Percentiles rank a stretch among this genome's conserved stretches.
Conservation (phyloP, 92 coral and sea anemone species). For the Pocillopora grandis region DNA sequence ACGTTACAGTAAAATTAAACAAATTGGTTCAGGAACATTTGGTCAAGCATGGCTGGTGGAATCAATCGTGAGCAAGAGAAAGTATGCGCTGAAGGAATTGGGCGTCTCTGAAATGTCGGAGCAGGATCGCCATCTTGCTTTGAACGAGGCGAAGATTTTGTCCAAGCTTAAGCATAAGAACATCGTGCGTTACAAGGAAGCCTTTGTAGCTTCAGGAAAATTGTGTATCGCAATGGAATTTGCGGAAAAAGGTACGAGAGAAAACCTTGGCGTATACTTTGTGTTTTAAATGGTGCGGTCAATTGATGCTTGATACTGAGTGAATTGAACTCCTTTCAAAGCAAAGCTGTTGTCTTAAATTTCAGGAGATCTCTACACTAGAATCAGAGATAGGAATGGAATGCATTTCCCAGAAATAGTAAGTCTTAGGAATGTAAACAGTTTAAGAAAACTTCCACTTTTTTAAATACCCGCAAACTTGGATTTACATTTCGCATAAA, state of each 20-base stretch:
- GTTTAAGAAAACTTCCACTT: no score
- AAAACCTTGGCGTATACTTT: not conserved
- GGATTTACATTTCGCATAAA: not conserved
- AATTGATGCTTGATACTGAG: not conserved
- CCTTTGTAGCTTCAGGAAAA: conserved; percentile 70
- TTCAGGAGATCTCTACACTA: conserved; percentile 84
- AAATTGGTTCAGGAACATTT: conserved; percentile 90
- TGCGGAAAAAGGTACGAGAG: conserved; percentile 80
- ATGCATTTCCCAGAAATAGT: conserved; percentile 71
- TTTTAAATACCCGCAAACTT: not conserved
- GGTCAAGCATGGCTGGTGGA: conserved; percentile 93
- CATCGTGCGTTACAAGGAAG: conserved; percentile 90
- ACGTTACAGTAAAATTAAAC: conserved; percentile 74
- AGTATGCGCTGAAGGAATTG: conserved; percentile 88
- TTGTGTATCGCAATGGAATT: conserved; percentile 93
- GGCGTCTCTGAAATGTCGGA: conserved; percentile 65
- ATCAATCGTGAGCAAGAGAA: conserved; percentile 66
- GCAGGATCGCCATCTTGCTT: conserved; percentile 80
- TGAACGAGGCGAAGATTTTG: conserved; percentile 93
- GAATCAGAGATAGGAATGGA: conserved; percentile 73
- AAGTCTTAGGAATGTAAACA: not conserved
- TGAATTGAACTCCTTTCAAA: not conserved
- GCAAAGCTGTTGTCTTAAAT: not conserved
- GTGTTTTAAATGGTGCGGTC: not conserved
- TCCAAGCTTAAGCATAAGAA: conserved; percentile 90